Evolutionary conservation across 2,797 vertebrate species (phyloP), one percentile per base, ranked within the genome.

Genomic region (Eurystomus glaucurus): DNA sequence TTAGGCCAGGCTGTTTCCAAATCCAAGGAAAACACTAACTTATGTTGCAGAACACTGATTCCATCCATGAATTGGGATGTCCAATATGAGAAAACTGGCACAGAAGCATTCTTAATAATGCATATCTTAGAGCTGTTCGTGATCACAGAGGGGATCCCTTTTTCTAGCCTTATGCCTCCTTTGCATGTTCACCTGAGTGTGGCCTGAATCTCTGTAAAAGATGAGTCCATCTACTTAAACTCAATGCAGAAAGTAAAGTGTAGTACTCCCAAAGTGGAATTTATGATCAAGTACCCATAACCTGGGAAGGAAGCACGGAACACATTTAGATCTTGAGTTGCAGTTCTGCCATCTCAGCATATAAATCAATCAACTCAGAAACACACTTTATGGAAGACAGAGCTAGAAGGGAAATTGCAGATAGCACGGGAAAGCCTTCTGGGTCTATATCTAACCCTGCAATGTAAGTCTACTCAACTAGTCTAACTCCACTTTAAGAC

Each of bases 131-230:
- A 82, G 28, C 5, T 31, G 20, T 15, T 76, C 46, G 26, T 3
- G 7, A 65, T 69, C 50, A 37, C 1, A 19, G 0, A 3, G 23
- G 9, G 7, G 54, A 22, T 4, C 6, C 6, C 17, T 66, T 82
- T 39, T 51, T 29, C 58, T 41, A 45, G 6, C 29, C 16, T 90
- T 88, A 2, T 18, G 15, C 16, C 58, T 79, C 28, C 28, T 89
- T 61, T n/a, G 7, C 11, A n/a, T 1, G 7, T 33, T 71, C 50
- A 82, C 13, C 20, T 11, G 23, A 33, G 20, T 2, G 10, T 14
- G 16, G 29, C n/a, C 61, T 13, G 11, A 90, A 66, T 51, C 54
- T 66, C 45, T 1, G 1, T 35, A 82, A 35, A 84, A 64, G 16
- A 60, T 33, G 29, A 84, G 14, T 21, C 22, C 4, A 33, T 28